Base-by-base conservation (phyloP, 1,140 invertebrate species). In the Drosophila athabasca region DNA sequence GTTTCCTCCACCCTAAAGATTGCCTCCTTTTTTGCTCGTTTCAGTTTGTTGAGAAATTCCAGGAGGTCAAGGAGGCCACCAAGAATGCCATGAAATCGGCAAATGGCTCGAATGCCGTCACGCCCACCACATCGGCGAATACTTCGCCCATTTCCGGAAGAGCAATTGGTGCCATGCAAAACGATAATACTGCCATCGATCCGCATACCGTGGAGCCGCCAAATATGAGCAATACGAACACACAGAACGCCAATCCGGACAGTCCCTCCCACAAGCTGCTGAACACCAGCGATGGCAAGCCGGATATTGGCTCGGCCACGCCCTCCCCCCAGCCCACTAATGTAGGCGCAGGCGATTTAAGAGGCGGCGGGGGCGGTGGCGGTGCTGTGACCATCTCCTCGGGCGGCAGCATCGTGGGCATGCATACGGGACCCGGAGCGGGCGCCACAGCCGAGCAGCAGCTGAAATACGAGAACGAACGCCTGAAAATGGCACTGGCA, bases 1-100 rank as follows among this genome's bases (percentile, higher is more conserved):
- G 1, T 8, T 15, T 2, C 19, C n/a, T 19, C 3, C 4, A 15
- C 1, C 1, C 2, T 50, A 11, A 53, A 48, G 43, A 4, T 39
- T 45, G 22, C 6, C 7, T 35, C 1, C 17, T 19, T 9, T 0
- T 13, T 53, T 6, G 0, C 9, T 1, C 7, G 17, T 29, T 60
- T 44, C 39, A 91, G 97, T 99, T 99, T 93, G 98, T 99, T 80
- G 98, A 99, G 92, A 99, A 99, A 92, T 99, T 99, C 92, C 97
- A 98, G 94, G 98, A 99, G 93, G 97, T 99, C 15, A 99, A 99
- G 92, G 98, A 99, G 93, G 96, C 97, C 26, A 98, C 97, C 6
- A 94, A 95, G 82, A 94, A 94, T 85, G 94, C 94, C 26, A 94
- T 93, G 68, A 94, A 91, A 54, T 94, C 95, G 49, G 93, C 95